A percentile compares a stretch with the other conserved stretches of the same genome.
phyloP scores from a whole-genome alignment of 2,113 vertebrate genomes.

The Pseudorectes ferrugineus region DNA sequence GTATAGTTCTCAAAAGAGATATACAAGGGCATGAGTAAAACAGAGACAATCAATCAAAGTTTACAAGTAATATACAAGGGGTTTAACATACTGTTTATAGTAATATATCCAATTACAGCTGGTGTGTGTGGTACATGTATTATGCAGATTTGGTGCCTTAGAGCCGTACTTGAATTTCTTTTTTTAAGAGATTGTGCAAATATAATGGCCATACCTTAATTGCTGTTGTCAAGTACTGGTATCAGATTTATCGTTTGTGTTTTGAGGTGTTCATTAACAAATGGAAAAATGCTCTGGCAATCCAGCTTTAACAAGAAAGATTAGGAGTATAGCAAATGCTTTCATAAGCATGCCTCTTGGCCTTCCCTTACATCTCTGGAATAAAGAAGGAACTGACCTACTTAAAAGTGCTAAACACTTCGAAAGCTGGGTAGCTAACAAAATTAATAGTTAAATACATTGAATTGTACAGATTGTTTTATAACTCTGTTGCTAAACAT shows the following conservation, averaged over 20 bases:
- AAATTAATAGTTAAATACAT: not conserved
- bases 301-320: not conserved
- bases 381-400: not conserved
- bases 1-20: not conserved
- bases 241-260: constrained; percentile 63
- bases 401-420: not conserved
- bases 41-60: constrained; percentile 65
- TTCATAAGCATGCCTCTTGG: not conserved
- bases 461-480: not conserved
- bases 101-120: constrained; percentile 16
- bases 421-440: not conserved
- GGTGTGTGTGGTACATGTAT: not conserved
- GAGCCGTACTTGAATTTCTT: not conserved
- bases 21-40: not conserved
- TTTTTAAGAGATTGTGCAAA: constrained; percentile 31
- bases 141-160: not conserved
- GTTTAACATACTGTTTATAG: constrained; percentile 1
- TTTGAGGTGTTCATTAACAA: constrained; percentile 20
- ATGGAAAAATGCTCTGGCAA: not conserved
- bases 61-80: constrained; percentile 43
- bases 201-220: constrained; percentile 66
- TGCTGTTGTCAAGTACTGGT: constrained; percentile 61
- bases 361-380: not conserved
- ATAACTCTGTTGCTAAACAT: not conserved
- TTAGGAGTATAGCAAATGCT: not conserved